Evolutionary conservation across 1,140 invertebrate genomes (phyloP).

Genomic region (Thaumetopoea pityocampa): DNA sequence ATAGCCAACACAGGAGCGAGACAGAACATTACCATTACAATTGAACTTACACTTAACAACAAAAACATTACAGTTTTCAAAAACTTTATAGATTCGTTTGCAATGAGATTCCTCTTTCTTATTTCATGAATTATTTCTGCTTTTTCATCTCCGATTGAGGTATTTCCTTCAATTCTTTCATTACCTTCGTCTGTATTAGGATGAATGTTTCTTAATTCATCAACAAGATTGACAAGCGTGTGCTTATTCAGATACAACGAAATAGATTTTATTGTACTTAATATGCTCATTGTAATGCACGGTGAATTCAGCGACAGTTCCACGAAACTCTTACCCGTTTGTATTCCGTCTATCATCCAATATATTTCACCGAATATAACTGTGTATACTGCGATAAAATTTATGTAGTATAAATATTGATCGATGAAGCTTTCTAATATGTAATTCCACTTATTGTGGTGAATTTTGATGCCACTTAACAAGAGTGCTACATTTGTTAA

Average conservation of each 20-base stretch:
- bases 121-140: background rate
- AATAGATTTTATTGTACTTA: constrained; percentile 27
- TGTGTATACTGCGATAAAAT: constrained; percentile 27
- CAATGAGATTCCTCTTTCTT: constrained; percentile 2
- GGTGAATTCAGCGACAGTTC: constrained; percentile 32
- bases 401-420: constrained; percentile 24
- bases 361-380: constrained; percentile 30
- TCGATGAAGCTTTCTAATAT: constrained; percentile 5
- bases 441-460: background rate
- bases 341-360: constrained; percentile 29
- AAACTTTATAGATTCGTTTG: constrained; percentile 11
- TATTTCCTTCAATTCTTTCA: constrained; percentile 27
- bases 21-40: constrained; percentile 18
- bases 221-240: constrained; percentile 17
- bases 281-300: constrained; percentile 28
- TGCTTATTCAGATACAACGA: constrained; percentile 23
- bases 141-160: constrained; percentile 14
- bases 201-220: no score
- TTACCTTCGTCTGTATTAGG: no score
- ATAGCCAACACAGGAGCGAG: constrained; percentile 25
- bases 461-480: constrained; percentile 21
- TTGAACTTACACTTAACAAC: constrained; percentile 1
- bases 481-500: constrained; percentile 16
- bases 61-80: constrained; percentile 15
- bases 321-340: constrained; percentile 24